A percentile compares a stretch with the other conserved stretches of the same genome.
Conservation (phyloP, 2,888 invertebrate species). For the Drosophila phalerata region DNA sequence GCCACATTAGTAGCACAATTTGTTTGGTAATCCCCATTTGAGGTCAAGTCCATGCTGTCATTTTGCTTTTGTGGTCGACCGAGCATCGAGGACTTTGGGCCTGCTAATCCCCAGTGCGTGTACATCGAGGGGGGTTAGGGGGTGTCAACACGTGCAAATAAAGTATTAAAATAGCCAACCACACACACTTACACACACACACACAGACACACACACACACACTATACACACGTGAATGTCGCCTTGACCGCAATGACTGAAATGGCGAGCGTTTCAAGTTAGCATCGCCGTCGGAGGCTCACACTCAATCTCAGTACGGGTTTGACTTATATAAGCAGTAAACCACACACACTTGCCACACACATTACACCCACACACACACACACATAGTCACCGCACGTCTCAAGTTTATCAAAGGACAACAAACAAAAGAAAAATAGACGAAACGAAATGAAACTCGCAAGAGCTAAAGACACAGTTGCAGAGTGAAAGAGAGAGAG, state of each 20-base stretch:
- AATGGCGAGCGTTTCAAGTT: constrained; percentile 49
- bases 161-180: constrained; percentile 69
- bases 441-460: constrained; percentile 40
- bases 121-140: constrained; percentile 15
- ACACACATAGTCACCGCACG: constrained; percentile 63
- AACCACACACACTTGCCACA: constrained; percentile 43
- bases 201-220: constrained; percentile 32
- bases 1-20: constrained; percentile 74
- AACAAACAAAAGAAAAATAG: constrained; percentile 32
- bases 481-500: constrained; percentile 4
- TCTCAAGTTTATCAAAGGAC: constrained; percentile 79
- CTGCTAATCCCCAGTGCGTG: constrained; percentile 59
- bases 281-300: constrained; percentile 29
- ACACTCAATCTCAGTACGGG: constrained; percentile 48
- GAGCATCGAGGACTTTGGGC: constrained; percentile 47
- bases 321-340: constrained; percentile 71
- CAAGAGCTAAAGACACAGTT: constrained; percentile 19
- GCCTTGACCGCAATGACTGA: constrained; percentile 79
- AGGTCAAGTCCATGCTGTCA: constrained; percentile 44
- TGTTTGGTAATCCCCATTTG: constrained; percentile 70
- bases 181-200: constrained; percentile 35
- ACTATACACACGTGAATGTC: constrained; percentile 45
- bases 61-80: constrained; percentile 55
- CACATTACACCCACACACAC: constrained; percentile 28
- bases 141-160: constrained; percentile 79